Base-by-base conservation (phyloP, 2,113 vertebrate genomes). In the Crotophaga sulcirostris region DNA sequence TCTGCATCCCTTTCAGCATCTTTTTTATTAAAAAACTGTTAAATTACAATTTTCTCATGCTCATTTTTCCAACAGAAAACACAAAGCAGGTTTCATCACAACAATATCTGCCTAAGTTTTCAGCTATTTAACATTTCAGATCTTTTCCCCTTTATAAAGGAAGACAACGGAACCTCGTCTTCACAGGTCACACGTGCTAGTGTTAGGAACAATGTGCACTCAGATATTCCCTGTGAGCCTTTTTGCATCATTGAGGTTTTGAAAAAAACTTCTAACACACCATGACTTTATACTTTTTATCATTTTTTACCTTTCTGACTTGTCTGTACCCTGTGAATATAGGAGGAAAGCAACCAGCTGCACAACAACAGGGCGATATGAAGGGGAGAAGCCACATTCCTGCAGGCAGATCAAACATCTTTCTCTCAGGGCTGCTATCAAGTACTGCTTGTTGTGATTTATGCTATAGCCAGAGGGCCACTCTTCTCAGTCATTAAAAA, bases 361-460 rank as follows among this genome's bases (percentile, higher is more conserved):
- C 31, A 26, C 1, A 3, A 56, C 21, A 52, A 16, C 19, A n/a
- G 55, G 14, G 23, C 1, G 2, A 23, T 14, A 45, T 0, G 7
- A 72, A 60, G 28, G 28, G 13, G 55, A 34, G 4, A 85, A 85
- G 49, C 13, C 70, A 25, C 29, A 42, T 52, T 70, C 51, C 49
- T 38, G 20, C 15, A 42, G 44, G 40, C 40, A 81, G 38, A 82
- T 51, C 34, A 77, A 69, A 78, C 40, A 10, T 10, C 36, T 51
- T 55, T 36, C 67, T 79, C 51, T n/a, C 10, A 4, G 25, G 76
- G 72, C 28, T n/a, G 54, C 34, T 18, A 56, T 10, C 16, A 74
- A 60, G 45, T 10, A n/a, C 33, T 16, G 21, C 10, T 5, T 24
- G 49, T 33, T 68, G 24, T 18, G 70, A 64, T 75, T 64, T 68